phyloP scores from a whole-genome alignment of 2,797 vertebrate species.

The Rachycentron canadum region DNA sequence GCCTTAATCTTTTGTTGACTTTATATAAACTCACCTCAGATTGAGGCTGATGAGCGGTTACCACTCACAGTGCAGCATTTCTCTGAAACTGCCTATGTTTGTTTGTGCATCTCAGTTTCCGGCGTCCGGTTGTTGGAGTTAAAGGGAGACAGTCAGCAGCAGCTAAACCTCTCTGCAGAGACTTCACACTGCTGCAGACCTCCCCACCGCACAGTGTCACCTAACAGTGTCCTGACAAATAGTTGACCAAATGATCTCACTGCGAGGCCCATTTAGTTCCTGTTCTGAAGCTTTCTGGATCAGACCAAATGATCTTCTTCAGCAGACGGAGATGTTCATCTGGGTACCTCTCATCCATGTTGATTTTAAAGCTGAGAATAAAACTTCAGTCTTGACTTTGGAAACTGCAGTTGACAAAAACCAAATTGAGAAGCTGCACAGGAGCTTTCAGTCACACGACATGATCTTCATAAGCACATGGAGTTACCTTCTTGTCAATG shows the following conservation, averaged over 20 bases:
- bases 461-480: background rate
- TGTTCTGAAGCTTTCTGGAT: no score
- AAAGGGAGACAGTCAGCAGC: constrained; percentile 21
- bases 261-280: no score
- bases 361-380: no score
- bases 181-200: constrained; percentile 11
- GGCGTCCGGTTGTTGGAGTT: constrained; percentile 15
- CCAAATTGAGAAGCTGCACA: background rate
- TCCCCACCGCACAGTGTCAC: background rate
- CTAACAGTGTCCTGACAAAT: no score
- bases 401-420: background rate
- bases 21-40: constrained; percentile 68
- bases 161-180: constrained; percentile 49
- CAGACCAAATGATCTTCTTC: no score
- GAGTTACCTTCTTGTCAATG: no score
- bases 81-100: constrained; percentile 39
- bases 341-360: no score
- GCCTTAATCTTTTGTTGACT: constrained; percentile 70
- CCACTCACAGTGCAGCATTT: constrained; percentile 16
- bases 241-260: no score
- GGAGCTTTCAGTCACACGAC: background rate
- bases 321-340: no score
- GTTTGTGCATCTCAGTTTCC: constrained; percentile 13
- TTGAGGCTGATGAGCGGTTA: constrained; percentile 43
- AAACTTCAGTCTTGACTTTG: background rate